These are phyloP conservation scores for Candidula unifasciata DNA, from an alignment of 2,888 invertebrate genomes.

Conservation along the genomic window DNA sequence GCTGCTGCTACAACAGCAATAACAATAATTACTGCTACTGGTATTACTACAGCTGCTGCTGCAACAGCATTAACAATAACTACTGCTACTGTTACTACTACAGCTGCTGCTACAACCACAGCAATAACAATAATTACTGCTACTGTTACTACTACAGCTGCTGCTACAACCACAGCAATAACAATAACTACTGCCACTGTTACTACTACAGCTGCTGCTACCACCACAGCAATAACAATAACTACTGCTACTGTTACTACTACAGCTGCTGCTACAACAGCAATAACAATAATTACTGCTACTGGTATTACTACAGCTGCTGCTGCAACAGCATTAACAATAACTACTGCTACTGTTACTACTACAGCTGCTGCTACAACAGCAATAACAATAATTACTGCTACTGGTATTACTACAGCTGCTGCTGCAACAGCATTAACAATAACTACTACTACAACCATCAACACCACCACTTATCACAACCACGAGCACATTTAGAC, in stretches of 20 bases:
- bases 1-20: background rate
- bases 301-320: background rate
- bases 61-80: background rate
- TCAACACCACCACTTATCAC: background rate
- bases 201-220: background rate
- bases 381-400: background rate
- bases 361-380: background rate
- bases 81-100: slow-evolving; percentile 1
- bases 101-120: background rate
- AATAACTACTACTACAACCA: slow-evolving; percentile 7
- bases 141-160: background rate
- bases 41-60: background rate
- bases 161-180: background rate
- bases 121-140: background rate
- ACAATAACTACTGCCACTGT: background rate
- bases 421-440: background rate
- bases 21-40: slow-evolving; percentile 11
- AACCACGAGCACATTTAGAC: too few relatives aligned
- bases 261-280: background rate
- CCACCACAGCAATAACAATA: slow-evolving; percentile 1
- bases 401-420: background rate
- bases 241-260: slow-evolving; percentile 21
- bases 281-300: background rate
- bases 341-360: background rate
- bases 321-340: background rate